Evolutionary conservation across 2,797 vertebrate species (phyloP).

Genomic region (Coluber constrictor): DNA sequence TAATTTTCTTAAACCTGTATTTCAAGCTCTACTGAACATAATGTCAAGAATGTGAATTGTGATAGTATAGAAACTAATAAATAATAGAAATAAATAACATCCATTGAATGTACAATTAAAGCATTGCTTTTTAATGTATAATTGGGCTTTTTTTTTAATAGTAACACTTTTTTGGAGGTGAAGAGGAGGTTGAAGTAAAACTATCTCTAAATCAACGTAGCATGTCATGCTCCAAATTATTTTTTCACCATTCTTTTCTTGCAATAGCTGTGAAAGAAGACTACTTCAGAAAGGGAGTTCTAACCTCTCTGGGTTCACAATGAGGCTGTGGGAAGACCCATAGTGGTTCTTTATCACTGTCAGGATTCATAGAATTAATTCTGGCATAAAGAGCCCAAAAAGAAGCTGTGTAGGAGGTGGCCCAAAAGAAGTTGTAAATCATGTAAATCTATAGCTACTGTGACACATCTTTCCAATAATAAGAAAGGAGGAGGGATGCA

Average conservation of each 20-base stretch:
- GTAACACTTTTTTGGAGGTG: not conserved
- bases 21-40: not conserved
- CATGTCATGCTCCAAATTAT: not conserved
- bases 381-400: not conserved
- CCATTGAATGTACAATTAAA: not conserved
- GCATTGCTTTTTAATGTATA: not conserved
- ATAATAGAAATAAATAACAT: not conserved
- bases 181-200: not conserved
- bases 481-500: not conserved
- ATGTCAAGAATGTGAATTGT: not conserved
- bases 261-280: not conserved
- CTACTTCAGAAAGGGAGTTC: not conserved
- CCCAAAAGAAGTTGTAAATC: not conserved
- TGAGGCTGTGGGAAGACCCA: not conserved
- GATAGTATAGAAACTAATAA: not conserved
- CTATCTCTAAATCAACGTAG: not conserved
- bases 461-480: not conserved
- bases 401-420: not conserved
- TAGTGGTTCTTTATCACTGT: not conserved
- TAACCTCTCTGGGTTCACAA: not conserved
- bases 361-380: not conserved
- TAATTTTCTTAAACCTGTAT: not conserved
- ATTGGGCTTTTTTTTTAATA: not conserved
- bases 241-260: not conserved
- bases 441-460: not conserved